A percentile compares a stretch with the other conserved stretches of the same genome.
Evolutionary conservation across 2,113 vertebrate species (phyloP).

Genomic region (Nycticebus coucang): DNA sequence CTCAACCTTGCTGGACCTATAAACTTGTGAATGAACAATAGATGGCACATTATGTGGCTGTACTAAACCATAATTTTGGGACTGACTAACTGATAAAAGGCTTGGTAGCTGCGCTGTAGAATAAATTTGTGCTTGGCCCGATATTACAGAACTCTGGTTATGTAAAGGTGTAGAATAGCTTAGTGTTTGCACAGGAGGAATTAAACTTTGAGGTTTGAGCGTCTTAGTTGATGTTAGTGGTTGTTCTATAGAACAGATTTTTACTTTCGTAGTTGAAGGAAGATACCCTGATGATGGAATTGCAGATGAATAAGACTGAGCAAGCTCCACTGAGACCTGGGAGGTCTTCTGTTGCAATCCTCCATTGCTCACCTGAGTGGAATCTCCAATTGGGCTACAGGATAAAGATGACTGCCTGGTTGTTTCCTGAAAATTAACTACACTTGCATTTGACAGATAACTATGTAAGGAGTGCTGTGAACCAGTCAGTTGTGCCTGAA

Average conservation of each 20-base stretch:
- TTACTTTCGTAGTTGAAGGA: slow-evolving; percentile 88
- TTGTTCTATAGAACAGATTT: slow-evolving; percentile 91
- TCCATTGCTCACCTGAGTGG: slow-evolving; percentile 92
- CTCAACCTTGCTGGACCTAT: slow-evolving; percentile 90
- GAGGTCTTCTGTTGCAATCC: slow-evolving; percentile 91
- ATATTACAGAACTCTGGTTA: slow-evolving; percentile 94
- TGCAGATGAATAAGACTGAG: slow-evolving; percentile 90
- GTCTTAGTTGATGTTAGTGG: slow-evolving; percentile 87
- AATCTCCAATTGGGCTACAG: slow-evolving; percentile 91
- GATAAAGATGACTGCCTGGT: slow-evolving; percentile 91
- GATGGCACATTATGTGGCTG: slow-evolving; percentile 89
- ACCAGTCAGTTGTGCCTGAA: slow-evolving; percentile 92
- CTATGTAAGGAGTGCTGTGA: slow-evolving; percentile 94
- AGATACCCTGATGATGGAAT: slow-evolving; percentile 90
- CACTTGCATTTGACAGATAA: slow-evolving; percentile 90
- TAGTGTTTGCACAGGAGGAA: slow-evolving; percentile 90
- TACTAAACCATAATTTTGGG: slow-evolving; percentile 91
- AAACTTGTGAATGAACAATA: slow-evolving; percentile 91
- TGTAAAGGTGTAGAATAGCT: slow-evolving; percentile 92
- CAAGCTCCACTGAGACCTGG: slow-evolving; percentile 88
- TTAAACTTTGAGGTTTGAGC: slow-evolving; percentile 89
- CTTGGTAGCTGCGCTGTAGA: slow-evolving; percentile 92
- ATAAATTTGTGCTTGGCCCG: slow-evolving; percentile 94
- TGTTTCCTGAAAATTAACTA: slow-evolving; percentile 92
- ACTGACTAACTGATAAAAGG: slow-evolving; percentile 92